Evolutionary conservation across 2,888 invertebrate species (phyloP), one percentile per base, ranked within the genome.

Genomic region (Tetragnatha montana): DNA sequence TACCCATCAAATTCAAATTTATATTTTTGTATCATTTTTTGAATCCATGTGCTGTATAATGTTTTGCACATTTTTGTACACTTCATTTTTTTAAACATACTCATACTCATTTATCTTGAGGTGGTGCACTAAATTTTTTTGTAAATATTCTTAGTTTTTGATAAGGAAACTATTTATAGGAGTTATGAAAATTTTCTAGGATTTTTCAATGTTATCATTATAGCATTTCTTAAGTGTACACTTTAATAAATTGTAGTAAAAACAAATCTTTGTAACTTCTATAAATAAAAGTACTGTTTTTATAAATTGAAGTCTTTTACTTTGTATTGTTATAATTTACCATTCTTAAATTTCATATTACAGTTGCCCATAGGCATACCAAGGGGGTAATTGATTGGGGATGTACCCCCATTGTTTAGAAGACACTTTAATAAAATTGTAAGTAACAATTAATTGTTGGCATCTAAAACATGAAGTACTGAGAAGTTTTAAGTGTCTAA

Each of bases 241-340:
- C 60, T 17, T 10, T 17, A 60, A 60, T 60, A 12, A 7, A 60
- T 60, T 60, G 60, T 12, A 60, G 12, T 60, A 10, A 60, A 60
- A 60, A 17, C 14, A 22, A 51, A 22, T 82, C 21, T 19, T 22
- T 82, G 81, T 74, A 49, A 73, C 81, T 82, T 74, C 60, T 74
- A 82, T 82, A n/a, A 82, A 82, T 82, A 82, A 82, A 82, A 82
- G 8, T 51, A 69, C 21, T 73, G 51, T 51, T 82, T 82, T 81
- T 82, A 21, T 60, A 60, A 12, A 8, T 60, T 60, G 12, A 6
- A 0, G 0, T 60, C 14, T 60, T 60, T 60, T 12, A 4, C 14
- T 60, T 60, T 60, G 8, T 60, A 60, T 60, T 60, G 60, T 0
- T 12, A 60, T 60, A 60, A 60, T 60, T 1, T 60, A 12, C n/a